Base-by-base conservation (phyloP, 2,888 invertebrate species). In the Bellardia pandia region DNA sequence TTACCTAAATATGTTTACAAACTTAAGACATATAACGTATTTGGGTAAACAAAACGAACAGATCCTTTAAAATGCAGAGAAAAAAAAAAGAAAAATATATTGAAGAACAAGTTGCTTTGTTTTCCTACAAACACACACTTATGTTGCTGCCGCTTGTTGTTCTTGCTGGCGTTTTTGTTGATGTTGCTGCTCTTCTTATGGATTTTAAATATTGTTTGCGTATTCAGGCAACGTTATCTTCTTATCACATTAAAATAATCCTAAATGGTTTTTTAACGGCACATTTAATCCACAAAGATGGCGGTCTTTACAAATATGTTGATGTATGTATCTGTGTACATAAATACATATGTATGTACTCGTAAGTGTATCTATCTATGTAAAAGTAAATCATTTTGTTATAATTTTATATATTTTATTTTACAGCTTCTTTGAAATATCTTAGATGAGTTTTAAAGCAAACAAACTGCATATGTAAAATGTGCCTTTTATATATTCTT, bases 221-320 rank as follows among this genome's bases (percentile, higher is more conserved):
- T 92, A 92, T 92, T 91, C 91, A 89, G 90, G 90, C 90, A 89
- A 90, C 91, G 92, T 91, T 92, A 89, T 91, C 90, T 90, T 85
- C 90, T 91, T 91, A 91, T 92, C 91, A 91, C 92, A 92, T 92
- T 91, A 92, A 92, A 91, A 91, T 92, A 92, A 92, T 92, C 92
- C 92, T 91, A 92, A 92, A 92, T 92, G 92, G 91, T 91, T 92
- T 91, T 91, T 91, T 92, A 90, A 91, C 92, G 92, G 91, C 90
- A 91, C 91, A 92, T 92, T 91, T 91, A 89, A 89, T 89, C 88
- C 88, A 83, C 75, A 86, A 88, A 89, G 79, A 79, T 86, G 87
- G 81, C 85, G 60, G 77, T 62, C 78, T 79, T 71, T 79, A 83
- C 77, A 86, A 88, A 86, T 85, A 88, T 80, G 83, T 86, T 79